Evolutionary conservation across 2,888 invertebrate species (phyloP), one percentile per base, ranked within the genome.

Genomic region (Tubulanus polymorphus): DNA sequence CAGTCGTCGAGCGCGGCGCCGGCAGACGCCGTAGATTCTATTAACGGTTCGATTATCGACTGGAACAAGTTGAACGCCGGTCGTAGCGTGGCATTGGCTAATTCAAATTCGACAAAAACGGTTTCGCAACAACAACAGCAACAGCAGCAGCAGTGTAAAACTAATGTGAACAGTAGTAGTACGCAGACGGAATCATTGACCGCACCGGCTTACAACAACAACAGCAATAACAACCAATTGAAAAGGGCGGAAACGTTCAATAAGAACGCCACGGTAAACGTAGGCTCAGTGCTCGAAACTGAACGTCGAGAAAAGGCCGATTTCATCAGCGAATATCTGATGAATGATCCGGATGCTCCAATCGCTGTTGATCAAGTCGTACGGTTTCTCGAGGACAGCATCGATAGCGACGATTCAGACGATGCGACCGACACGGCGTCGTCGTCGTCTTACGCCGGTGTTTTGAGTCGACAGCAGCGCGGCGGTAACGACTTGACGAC

Each of bases 281-380:
- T 41, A 20, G 41, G 20, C 15, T 20, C 6, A 20, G 18, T 41
- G 18, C 41, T 41, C 15, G 41, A 41, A 20, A 18, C 41, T 8
- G 41, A 41, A 41, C 41, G 23, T 20, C 6, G 6, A 3, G 41
- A 20, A 3, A 8, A 5, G 5, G 6, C 41, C 6, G 41, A 41
- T 23, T 23, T 5, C 3, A 8, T 41, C 10, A 32, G 35, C n/a
- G 35, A 32, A 8, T 41, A 48, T 0, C 26, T 26, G 6, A 27
- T 51, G n/a, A 47, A 46, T n/a, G 59, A 54, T 53, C 18, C 27
- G 3, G 51, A 47, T 10, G 32, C 30, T 28, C 59, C 59, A 12
- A 32, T 18, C 12, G 50, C 45, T 3, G 59, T 59, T 1, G 55
- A 53, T 35, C 50, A 53, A 37, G 46, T 59, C 53, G 53, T 53